These are phyloP conservation scores for Hippocampus mohnikei DNA, from an alignment of 2,113 vertebrate genomes.

Conservation along the genomic window DNA sequence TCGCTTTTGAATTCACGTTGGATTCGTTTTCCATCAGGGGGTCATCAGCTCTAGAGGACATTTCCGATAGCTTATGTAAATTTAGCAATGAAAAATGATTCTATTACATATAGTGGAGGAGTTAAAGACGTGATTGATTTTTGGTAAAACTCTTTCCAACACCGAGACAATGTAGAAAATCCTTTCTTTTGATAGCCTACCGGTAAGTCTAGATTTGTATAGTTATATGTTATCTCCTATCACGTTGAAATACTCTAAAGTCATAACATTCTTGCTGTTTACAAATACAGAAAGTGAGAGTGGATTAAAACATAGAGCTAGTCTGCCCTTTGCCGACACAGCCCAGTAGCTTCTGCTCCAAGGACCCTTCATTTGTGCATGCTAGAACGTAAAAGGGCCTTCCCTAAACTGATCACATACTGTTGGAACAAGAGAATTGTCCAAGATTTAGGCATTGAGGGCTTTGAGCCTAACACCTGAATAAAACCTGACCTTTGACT, in stretches of 20 bases:
- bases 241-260: neutral
- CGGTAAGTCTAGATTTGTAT: neutral
- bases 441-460: neutral
- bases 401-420: neutral
- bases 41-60: neutral
- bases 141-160: neutral
- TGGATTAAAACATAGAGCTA: neutral
- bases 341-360: neutral
- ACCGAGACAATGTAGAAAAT: neutral
- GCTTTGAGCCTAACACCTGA: neutral
- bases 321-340: neutral
- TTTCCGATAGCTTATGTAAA: neutral
- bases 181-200: neutral
- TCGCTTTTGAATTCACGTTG: conserved; percentile 57
- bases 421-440: neutral
- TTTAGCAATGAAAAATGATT: neutral
- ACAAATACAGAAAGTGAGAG: neutral
- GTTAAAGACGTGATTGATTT: neutral
- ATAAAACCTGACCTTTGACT: neutral
- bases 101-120: neutral
- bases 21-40: conserved; percentile 28
- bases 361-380: neutral
- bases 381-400: neutral
- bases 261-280: neutral
- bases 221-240: neutral